Conservation (phyloP, 2,888 invertebrate genomes). For the Palloptera scutellata region DNA sequence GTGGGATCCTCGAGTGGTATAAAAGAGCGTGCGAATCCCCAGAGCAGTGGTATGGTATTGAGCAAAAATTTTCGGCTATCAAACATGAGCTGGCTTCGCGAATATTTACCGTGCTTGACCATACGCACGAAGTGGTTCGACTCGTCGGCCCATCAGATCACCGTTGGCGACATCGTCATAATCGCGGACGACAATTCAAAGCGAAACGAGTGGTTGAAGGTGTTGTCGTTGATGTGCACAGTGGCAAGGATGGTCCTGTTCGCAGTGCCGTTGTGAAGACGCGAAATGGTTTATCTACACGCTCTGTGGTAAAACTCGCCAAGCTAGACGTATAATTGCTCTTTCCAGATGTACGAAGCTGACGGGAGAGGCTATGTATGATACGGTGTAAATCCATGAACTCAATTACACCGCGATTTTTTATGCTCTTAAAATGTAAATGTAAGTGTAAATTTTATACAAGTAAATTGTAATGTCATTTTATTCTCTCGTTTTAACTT, state of each 20-base stretch:
- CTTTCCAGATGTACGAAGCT: slow-evolving; percentile 26
- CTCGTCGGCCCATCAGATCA: slow-evolving; percentile 13
- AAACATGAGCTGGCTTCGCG: slow-evolving; percentile 22
- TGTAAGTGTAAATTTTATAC: too few species aligned
- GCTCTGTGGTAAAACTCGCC: slow-evolving; percentile 29
- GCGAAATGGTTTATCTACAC: slow-evolving; percentile 22
- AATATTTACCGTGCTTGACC: slow-evolving; percentile 20
- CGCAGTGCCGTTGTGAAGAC: slow-evolving; percentile 34
- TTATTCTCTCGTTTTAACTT: too few species aligned
- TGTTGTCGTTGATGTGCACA: slow-evolving; percentile 29
- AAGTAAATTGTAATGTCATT: too few species aligned
- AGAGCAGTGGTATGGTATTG: slow-evolving; percentile 2
- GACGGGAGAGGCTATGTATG: slow-evolving; percentile 30
- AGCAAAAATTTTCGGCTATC: slow-evolving; percentile 13
- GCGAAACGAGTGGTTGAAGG: slow-evolving; percentile 23
- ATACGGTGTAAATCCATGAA: too few species aligned
- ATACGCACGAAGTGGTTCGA: slow-evolving; percentile 27
- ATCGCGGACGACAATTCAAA: slow-evolving; percentile 27
- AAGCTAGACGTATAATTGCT: slow-evolving; percentile 30
- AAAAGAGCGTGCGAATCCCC: background rate
- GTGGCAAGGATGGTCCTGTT: slow-evolving; percentile 28
- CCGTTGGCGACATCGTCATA: slow-evolving; percentile 20
- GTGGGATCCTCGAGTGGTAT: slow-evolving; percentile 22
- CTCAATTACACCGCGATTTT: too few species aligned
- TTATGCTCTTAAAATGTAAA: too few species aligned